Percentiles rank a stretch among this genome's conserved stretches.
Evolutionary conservation across 2,797 vertebrate genomes (phyloP).

Genomic region (Acanthurus lineatus): DNA sequence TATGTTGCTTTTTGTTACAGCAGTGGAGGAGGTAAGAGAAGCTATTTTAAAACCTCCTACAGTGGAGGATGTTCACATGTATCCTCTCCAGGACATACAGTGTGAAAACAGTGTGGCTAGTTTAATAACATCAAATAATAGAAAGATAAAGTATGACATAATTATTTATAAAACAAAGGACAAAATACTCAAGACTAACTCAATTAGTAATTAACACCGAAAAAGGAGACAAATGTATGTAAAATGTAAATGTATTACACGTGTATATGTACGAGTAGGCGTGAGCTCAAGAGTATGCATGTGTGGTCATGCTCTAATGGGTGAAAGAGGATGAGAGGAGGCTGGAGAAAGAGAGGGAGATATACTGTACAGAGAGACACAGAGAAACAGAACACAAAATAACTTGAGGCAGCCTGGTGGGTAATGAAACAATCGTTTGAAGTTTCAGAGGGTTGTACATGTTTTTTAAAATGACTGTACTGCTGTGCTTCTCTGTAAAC

Average conservation of each 20-base stretch:
- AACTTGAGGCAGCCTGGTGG: constrained; percentile 17
- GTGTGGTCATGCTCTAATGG: constrained; percentile 47
- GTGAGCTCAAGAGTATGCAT: constrained; percentile 31
- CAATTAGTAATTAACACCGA: background rate
- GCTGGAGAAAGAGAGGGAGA: constrained; percentile 27
- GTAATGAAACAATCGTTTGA: constrained; percentile 37
- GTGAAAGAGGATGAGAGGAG: constrained; percentile 49
- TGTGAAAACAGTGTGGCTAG: background rate
- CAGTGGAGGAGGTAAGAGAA: constrained; percentile 56
- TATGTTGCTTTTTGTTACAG: constrained; percentile 45
- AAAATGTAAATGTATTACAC: background rate
- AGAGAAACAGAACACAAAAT: constrained; percentile 14
- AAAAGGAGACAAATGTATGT: background rate
- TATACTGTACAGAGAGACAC: background rate
- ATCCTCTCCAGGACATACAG: constrained; percentile 23
- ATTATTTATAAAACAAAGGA: constrained; percentile 2
- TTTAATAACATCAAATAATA: background rate
- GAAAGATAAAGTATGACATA: background rate
- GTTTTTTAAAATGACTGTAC: constrained; percentile 17
- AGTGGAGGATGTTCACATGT: constrained; percentile 49
- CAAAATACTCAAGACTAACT: background rate
- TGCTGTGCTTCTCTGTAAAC: constrained; percentile 3
- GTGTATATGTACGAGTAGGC: constrained; percentile 37
- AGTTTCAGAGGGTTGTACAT: constrained; percentile 19
- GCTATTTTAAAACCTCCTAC: constrained; percentile 69